Base-by-base conservation (phyloP, 2,113 vertebrate species). In the Melanerpes aurifrons region DNA sequence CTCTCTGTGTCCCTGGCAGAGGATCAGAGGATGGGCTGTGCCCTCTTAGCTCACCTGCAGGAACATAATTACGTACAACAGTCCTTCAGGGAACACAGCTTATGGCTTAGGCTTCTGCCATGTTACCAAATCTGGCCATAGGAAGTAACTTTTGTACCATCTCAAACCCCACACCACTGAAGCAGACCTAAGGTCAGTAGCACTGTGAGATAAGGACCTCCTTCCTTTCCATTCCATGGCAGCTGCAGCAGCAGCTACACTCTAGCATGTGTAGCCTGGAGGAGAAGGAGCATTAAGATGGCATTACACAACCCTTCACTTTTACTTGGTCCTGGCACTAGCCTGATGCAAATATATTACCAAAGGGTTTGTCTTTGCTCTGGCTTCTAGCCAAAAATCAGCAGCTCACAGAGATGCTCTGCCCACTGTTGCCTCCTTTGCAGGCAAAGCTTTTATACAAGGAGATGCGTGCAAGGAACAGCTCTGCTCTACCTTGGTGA, bases 41-140 rank as follows among this genome's bases (percentile, higher is more conserved):
- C 35, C 91, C 78, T 24, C 92, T 96, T 4, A 72, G 83, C 48
- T 97, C 95, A 93, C 86, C 97, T 97, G 95, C 74, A 95, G 68
- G 83, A 90, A 97, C 28, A 85, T 50, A 66, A 93, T 96, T 80
- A 89, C 80, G 67, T 76, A 78, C 73, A 82, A 31, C 7, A 43
- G 25, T 79, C 78, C 78, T n/a, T 71, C 26, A 89, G 72, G 32
- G 68, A 62, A 76, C 22, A 56, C n/a, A 86, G 54, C 12, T 89
- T 32, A 24, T 63, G 40, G 68, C 81, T 94, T 67, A 82, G 64
- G 28, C 58, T 79, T 86, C 26, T 87, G 50, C 24, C 58, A 19
- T 4, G 28, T 75, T 48, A 69, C n/a, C 3, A 13, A 87, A 43
- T 26, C 31, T 68, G 66, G 66, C 5, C 2, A 31, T 26, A 54